Evolutionary conservation across 2,113 vertebrate genomes (phyloP).

Genomic region (Archilochus colubris): DNA sequence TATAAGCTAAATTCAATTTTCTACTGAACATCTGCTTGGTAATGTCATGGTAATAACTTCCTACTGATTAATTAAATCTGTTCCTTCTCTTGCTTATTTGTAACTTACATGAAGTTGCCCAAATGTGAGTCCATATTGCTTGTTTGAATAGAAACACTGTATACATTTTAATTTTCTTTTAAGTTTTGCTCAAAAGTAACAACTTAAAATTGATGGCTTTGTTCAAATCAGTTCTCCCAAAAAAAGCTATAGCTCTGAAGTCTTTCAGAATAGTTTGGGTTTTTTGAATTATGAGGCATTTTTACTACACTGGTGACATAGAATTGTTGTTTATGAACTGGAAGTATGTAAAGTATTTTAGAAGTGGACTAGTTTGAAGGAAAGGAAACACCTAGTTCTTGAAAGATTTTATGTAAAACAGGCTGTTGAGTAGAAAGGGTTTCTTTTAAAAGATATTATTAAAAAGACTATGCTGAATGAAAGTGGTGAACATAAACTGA

Average conservation of each 20-base stretch:
- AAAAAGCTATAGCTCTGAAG: neutral
- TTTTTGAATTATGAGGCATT: neutral
- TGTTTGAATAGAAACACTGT: neutral
- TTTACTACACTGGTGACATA: neutral
- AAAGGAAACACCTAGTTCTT: neutral
- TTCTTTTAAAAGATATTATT: neutral
- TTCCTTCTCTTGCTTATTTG: conserved; percentile 58
- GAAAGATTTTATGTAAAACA: neutral
- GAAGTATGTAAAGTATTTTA: neutral
- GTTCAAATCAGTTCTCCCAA: conserved; percentile 7
- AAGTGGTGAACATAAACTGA: neutral
- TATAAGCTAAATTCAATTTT: conserved; percentile 80
- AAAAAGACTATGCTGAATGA: neutral
- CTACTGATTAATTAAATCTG: conserved; percentile 73
- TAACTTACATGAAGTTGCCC: conserved; percentile 44
- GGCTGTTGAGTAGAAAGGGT: neutral
- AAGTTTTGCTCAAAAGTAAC: conserved; percentile 8
- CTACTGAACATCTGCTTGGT: conserved; percentile 74
- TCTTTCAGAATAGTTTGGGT: neutral
- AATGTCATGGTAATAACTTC: conserved; percentile 83
- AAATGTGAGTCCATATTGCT: conserved; percentile 26
- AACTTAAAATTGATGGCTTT: conserved; percentile 10
- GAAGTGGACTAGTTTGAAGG: neutral
- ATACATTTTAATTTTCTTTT: conserved; percentile 35
- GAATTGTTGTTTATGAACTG: neutral